Evolutionary conservation across 2,113 vertebrate genomes (phyloP).

Genomic region (Lasiurus cinereus): DNA sequence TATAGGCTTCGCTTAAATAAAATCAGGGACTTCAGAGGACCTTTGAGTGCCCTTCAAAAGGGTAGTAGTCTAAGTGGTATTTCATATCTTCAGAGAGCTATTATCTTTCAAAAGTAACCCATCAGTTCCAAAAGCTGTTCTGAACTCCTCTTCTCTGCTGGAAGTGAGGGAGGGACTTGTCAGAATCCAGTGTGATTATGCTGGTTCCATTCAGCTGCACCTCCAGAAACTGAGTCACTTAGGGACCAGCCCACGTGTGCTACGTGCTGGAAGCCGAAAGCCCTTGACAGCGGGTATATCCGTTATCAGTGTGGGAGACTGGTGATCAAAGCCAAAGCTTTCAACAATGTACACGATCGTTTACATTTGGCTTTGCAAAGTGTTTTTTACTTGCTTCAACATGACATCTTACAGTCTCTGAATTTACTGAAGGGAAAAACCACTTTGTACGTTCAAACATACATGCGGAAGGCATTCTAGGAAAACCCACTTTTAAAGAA

Average conservation of each 20-base stretch:
- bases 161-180: constrained; percentile 11
- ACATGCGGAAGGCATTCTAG: background rate
- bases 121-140: constrained; percentile 45
- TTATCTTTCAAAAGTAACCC: constrained; percentile 64
- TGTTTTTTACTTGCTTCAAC: background rate
- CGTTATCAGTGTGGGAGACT: background rate
- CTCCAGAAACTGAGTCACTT: background rate
- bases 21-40: constrained; percentile 21
- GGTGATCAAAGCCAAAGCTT: background rate
- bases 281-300: background rate
- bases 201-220: background rate
- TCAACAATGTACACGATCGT: background rate
- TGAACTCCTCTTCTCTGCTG: background rate
- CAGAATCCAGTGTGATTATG: background rate
- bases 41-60: constrained; percentile 62
- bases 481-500: background rate
- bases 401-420: background rate
- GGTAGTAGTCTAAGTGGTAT: constrained; percentile 44
- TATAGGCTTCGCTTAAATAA: constrained; percentile 65
- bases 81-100: constrained; percentile 47
- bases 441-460: background rate
- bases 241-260: background rate
- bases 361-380: constrained; percentile 21
- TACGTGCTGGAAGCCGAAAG: background rate
- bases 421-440: background rate